These are phyloP conservation scores for Argentina silus DNA, from an alignment of 2,797 vertebrate species.

Conservation along the genomic window DNA sequence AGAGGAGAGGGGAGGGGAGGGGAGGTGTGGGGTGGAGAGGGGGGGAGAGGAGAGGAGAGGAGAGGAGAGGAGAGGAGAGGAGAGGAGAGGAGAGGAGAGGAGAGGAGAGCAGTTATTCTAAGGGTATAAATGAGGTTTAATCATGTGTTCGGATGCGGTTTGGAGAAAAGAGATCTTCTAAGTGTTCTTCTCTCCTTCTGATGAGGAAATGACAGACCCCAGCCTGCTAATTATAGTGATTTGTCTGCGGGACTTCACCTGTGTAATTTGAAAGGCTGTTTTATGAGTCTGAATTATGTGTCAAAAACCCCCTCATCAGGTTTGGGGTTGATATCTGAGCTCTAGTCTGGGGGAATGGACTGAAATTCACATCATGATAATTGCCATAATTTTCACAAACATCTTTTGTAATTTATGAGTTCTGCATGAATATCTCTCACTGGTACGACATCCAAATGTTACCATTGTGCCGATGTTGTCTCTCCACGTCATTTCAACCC, in stretches of 20 bases:
- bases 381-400: background rate
- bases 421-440: no score
- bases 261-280: slow-evolving; percentile 26
- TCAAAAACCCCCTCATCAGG: slow-evolving; percentile 52
- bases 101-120: background rate
- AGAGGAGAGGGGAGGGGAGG: background rate
- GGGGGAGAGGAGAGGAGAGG: no score
- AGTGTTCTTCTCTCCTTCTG: slow-evolving; percentile 52
- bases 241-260: slow-evolving; percentile 69
- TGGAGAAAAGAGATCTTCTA: slow-evolving; percentile 51
- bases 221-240: slow-evolving; percentile 46
- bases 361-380: slow-evolving; percentile 29
- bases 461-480: no score
- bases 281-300: slow-evolving; percentile 47
- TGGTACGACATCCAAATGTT: no score
- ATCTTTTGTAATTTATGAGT: background rate
- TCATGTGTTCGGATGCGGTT: slow-evolving; percentile 72
- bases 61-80: slow-evolving; percentile 23
- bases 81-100: background rate
- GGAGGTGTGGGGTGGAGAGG: background rate
- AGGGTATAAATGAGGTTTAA: slow-evolving; percentile 51
- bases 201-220: slow-evolving; percentile 70
- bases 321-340: slow-evolving; percentile 25
- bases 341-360: slow-evolving; percentile 2
- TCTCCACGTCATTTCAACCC: no score